Base-by-base conservation (phyloP, 2,113 vertebrate genomes). In the Lepus europaeus region DNA sequence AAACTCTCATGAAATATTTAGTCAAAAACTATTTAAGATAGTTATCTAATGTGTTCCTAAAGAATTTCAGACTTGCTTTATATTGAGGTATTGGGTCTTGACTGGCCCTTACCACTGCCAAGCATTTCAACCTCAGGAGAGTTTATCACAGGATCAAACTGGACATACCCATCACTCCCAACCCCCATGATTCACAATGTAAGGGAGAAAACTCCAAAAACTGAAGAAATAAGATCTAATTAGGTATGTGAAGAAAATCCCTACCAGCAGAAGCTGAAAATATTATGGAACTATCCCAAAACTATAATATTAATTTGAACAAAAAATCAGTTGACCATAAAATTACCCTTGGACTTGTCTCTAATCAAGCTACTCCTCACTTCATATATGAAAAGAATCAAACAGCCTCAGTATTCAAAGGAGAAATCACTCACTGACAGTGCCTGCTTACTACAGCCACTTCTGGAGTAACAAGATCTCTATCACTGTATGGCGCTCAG, bases 1-100 rank as follows among this genome's bases (percentile, higher is more conserved):
- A 85, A 95, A 87, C 14, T 69, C 25, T 53, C 86, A 77, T 53
- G 27, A 90, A 93, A 72, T 36, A 78, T 73, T 63, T 85, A 85
- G 45, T 31, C 25, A 53, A 63, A 95, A 89, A 78, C 66, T 68
- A 88, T 49, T 63, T 9, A 82, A 85, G 69, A 29, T 72, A 29
- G 2, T 56, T 63, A n/a, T 36, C 17, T 25, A n/a, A 31, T 45
- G 9, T 68, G 19, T 59, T 77, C 25, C 39, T 86, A 61, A 73
- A 36, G 49, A 68, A 51, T 25, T 12, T 33, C 82, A 23, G 56
- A 72, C 29, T 51, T 69, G 23, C 25, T 17, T 90, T 9, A 64
- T 68, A 56, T 5, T 66, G 31, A 76, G 20, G 9, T 66, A 49
- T 2, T 3, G 49, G 64, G 20, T 81, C n/a, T 29, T 85, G 39